Base-by-base conservation (phyloP, 2,797 vertebrate species). In the Liasis olivaceus region DNA sequence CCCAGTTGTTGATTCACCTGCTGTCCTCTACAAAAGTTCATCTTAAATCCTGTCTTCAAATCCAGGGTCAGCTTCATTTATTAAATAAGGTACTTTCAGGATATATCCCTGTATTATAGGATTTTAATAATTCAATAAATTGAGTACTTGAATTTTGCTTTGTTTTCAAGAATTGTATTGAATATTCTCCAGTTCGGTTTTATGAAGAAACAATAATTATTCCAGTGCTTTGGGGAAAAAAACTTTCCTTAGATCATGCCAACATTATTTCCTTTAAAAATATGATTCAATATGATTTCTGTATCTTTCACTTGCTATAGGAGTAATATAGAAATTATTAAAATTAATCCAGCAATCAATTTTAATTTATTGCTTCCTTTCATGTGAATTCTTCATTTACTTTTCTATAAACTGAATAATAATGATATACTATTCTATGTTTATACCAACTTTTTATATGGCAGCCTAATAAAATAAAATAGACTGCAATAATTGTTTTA, bases 321-420 rank as follows among this genome's bases (percentile, higher is more conserved):
- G 2, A 1, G 20, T 66, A 63, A 89, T 91, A 81, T 36, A 59
- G 56, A 87, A 62, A 5, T n/a, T 86, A 2, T 2, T 36, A 47
- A 5, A 36, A 14, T 58, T 2, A 28, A 42, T 9, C 20, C 36
- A n/a, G 42, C 28, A 7, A 90, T 69, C 17, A 31, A 20, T 88
- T 72, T 64, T 64, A 93, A 91, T 85, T n/a, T 14, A 77, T 87
- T n/a, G 14, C 31, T 91, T 88, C 4, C 20, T 92, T 87, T 91
- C 28, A 89, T 36, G 5, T 42, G 63, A 7, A 20, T n/a, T 89
- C 66, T 90, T 2, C 60, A 13, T 90, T 88, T 91, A n/a, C 22
- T 93, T 59, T 93, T 63, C 12, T 81, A 13, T 90, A 58, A 81
- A 51, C 26, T 63, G n/a, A 77, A 72, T 3, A 42, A 88, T 56